Conservation (phyloP, 2,888 invertebrate species). For the Beris morrisii region DNA sequence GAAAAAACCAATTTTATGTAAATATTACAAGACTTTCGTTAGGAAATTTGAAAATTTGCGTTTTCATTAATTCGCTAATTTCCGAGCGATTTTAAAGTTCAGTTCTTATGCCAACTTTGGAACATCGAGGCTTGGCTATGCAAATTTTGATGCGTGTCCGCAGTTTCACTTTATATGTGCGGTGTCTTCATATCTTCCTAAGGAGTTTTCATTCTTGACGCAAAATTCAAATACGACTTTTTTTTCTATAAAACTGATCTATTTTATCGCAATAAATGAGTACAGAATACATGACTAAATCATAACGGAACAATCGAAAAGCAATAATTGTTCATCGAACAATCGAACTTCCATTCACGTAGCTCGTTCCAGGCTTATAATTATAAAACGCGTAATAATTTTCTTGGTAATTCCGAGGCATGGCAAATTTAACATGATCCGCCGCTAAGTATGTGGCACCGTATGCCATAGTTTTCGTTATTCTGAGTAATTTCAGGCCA, state of each 20-base stretch:
- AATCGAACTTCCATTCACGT: constrained; percentile 17
- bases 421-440: constrained; percentile 63
- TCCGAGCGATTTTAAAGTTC: too few species aligned
- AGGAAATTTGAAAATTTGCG: neutral
- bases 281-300: constrained; percentile 10
- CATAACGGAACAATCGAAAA: neutral
- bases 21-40: constrained; percentile 4
- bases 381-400: constrained; percentile 69
- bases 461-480: constrained; percentile 76
- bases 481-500: constrained; percentile 64
- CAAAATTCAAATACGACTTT: neutral
- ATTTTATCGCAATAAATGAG: constrained; percentile 21
- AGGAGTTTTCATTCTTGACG: too few species aligned
- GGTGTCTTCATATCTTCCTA: too few species aligned
- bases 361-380: constrained; percentile 36
- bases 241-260: neutral
- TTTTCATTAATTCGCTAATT: too few species aligned
- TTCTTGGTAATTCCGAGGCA: constrained; percentile 71
- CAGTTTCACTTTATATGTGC: too few species aligned
- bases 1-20: constrained; percentile 4
- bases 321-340: neutral
- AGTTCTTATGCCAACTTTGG: too few species aligned
- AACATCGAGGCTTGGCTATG: too few species aligned
- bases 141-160: too few species aligned
- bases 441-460: constrained; percentile 88